Base-by-base conservation (phyloP, 2,113 vertebrate species). In the Brachirus orientalis region DNA sequence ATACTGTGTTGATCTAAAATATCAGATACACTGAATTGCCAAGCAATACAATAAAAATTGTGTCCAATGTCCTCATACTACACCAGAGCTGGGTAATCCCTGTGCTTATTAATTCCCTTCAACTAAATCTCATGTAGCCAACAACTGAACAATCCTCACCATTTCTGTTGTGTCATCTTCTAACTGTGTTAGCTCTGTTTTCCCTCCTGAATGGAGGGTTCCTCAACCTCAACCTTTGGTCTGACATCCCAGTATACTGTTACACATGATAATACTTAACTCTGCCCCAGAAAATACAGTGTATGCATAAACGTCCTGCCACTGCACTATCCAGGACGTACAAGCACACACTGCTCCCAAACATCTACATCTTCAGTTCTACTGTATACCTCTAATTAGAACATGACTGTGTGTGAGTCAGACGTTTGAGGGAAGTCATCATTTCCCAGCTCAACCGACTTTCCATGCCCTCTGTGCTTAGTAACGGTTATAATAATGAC, bases 391-490 rank as follows among this genome's bases (percentile, higher is more conserved):
- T 82, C 71, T 80, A 78, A 86, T 88, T 87, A 84, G 16, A 70
- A 53, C 54, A 60, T 66, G 67, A 69, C 73, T 38, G 64, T 41
- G 67, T 80, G 35, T 90, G 86, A 90, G 58, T 88, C 82, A 87
- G 68, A 80, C 8, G 16, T 73, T 81, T 52, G 64, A 75, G 84
- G 67, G 58, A 82, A 80, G 71, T 72, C 77, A 83, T 71, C 69
- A 50, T 86, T 88, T 86, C 74, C 86, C 78, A 76, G 75, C 40
- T 67, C 45, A 56, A 45, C 50, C 17, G 10, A 67, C 53, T 87
- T 86, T 89, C 83, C 86, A 67, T 85, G 61, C 59, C 8, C 63
- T 75, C 69, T 70, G 69, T 79, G 54, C 71, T 80, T 45, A 41
- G 66, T 63, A 67, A 80, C 65, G 56, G 75, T 64, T 87, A 59